Evolutionary conservation across 2,888 invertebrate species (phyloP), one percentile per base, ranked within the genome.

Genomic region (Liodrosophila aerea): DNA sequence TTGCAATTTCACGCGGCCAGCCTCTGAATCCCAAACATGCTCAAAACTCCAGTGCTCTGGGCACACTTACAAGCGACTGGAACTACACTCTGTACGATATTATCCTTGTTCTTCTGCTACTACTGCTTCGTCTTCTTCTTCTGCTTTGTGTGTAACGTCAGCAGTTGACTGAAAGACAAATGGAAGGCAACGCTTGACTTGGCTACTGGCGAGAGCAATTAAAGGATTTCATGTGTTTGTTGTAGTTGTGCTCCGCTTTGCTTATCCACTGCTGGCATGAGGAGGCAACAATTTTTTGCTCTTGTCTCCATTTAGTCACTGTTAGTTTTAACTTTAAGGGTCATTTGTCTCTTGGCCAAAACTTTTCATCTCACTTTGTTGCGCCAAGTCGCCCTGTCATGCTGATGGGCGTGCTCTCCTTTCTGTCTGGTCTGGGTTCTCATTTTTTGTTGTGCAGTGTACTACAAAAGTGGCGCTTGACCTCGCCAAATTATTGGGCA

Each of bases 171-270:
- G 62, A 62, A 84, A 83, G 82, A 86, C 78, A 87, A 87, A 87
- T 88, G 81, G 73, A 73, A 71, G 72, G 73, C 72, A 72, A 18
- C 68, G 70, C 75, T 82, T 81, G 70, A 22, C 84, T 77, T 83
- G 71, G 73, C 74, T 78, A 81, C 76, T 69, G 85, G 78, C 47
- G 76, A 68, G 72, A 86, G 80, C 86, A 87, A 88, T 88, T 87
- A 87, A 87, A 85, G 85, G 85, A 85, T 85, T 87, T 85, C 68
- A 75, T 75, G 73, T 60, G 49, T 52, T 65, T 53, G 46, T 64
- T 45, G 31, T 52, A 31, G 33, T 56, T 9, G 15, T 52, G 9
- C 37, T 34, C n/a, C 5, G 7, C 12, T 5, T 15, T 27, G 37
- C 43, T 34, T 2, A 5, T 36, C 27, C n/a, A 33, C 16, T 46